These are phyloP conservation scores for Athrips mouffetella DNA, from an alignment of 2,888 invertebrate species.

Conservation along the genomic window DNA sequence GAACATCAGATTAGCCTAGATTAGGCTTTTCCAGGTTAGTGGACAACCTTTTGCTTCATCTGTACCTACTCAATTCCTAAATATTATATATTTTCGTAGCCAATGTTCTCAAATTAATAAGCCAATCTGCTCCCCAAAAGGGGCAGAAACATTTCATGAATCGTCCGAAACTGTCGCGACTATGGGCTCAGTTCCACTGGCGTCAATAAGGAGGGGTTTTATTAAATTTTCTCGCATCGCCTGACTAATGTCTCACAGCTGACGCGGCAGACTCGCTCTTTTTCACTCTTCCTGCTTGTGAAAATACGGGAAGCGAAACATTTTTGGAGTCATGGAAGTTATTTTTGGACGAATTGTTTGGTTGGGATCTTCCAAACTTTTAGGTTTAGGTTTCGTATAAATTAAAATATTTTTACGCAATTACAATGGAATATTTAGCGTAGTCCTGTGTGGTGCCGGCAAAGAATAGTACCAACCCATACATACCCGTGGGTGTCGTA, in stretches of 20 bases:
- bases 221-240: constrained; percentile 74
- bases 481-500: too few relatives aligned
- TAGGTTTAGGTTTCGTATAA: too few relatives aligned
- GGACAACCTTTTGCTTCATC: too few relatives aligned
- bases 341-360: background rate
- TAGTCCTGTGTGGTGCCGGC: too few relatives aligned
- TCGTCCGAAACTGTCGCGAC: constrained; percentile 2
- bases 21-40: too few relatives aligned
- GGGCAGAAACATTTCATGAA: background rate
- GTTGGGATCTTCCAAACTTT: too few relatives aligned
- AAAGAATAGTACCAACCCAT: too few relatives aligned
- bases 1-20: too few relatives aligned
- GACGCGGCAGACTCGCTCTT: constrained; percentile 63
- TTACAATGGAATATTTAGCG: too few relatives aligned
- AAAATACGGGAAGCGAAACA: constrained; percentile 29
- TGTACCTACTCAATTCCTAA: too few relatives aligned
- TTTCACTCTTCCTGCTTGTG: constrained; percentile 49
- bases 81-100: too few relatives aligned
- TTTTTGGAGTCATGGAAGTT: background rate
- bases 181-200: constrained; percentile 19
- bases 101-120: background rate
- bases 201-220: constrained; percentile 58
- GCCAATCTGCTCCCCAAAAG: constrained; percentile 1
- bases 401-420: too few relatives aligned
- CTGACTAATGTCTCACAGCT: constrained; percentile 73